Evolutionary conservation across 2,113 vertebrate species (phyloP).

Genomic region (Andinoacara biseriatus): DNA sequence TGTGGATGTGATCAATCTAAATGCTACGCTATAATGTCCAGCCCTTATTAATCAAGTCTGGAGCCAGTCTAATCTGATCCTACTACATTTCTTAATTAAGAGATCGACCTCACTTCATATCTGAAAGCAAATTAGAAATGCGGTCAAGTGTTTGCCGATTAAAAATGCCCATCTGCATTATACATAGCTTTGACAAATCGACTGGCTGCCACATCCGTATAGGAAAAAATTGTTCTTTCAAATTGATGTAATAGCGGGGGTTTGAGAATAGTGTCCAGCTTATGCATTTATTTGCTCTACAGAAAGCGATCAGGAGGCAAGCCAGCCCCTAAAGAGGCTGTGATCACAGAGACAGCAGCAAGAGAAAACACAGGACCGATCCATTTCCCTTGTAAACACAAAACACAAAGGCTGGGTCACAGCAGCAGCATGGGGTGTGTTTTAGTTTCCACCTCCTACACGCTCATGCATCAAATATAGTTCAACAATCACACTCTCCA

Average conservation of each 20-base stretch:
- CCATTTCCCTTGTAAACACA: conserved; percentile 49
- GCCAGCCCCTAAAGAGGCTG: conserved; percentile 60
- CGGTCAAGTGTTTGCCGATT: conserved; percentile 25
- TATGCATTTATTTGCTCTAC: conserved; percentile 32
- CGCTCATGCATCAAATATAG: conserved; percentile 70
- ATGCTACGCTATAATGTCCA: background rate
- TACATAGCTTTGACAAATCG: conserved; percentile 11
- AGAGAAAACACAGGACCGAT: conserved; percentile 51
- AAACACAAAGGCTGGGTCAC: conserved; percentile 65
- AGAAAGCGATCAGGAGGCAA: conserved; percentile 41
- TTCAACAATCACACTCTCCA: conserved; percentile 71
- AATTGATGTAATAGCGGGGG: conserved; percentile 18
- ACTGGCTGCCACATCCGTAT: conserved; percentile 26
- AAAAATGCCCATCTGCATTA: conserved; percentile 12
- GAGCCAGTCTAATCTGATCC: background rate
- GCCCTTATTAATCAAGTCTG: background rate
- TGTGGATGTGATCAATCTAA: background rate
- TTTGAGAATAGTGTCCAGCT: conserved; percentile 28
- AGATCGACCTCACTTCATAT: conserved; percentile 7
- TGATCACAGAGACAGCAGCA: conserved; percentile 55
- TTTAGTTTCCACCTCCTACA: conserved; percentile 73
- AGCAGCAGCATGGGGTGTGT: conserved; percentile 68
- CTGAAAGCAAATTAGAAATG: conserved; percentile 18
- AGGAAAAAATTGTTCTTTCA: conserved; percentile 37
- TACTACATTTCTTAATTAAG: conserved; percentile 25